phyloP scores from a whole-genome alignment of 2,113 vertebrate genomes.

The Lota lota region DNA sequence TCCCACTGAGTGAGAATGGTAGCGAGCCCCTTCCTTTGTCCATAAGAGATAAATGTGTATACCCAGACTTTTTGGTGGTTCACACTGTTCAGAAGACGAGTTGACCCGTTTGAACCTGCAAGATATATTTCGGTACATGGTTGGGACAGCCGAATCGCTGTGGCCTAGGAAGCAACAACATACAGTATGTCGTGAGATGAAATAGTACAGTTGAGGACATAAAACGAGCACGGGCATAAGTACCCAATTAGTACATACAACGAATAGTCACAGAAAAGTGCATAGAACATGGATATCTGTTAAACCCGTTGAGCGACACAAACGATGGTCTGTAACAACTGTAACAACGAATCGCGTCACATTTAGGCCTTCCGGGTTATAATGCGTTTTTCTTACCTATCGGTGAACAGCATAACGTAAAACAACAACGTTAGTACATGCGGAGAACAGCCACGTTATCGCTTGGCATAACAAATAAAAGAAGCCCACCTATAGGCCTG shows the following conservation, averaged over 20 bases:
- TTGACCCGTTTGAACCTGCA: conserved; percentile 27
- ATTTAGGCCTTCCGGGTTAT: too few relatives aligned
- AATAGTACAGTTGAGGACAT: neutral
- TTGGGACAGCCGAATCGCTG: neutral
- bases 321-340: too few relatives aligned
- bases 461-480: too few relatives aligned
- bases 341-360: too few relatives aligned
- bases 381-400: too few relatives aligned
- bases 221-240: neutral
- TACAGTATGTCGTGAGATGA: neutral
- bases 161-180: neutral
- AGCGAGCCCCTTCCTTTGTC: conserved; percentile 71
- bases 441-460: too few relatives aligned
- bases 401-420: too few relatives aligned
- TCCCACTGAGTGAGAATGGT: conserved; percentile 62
- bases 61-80: conserved; percentile 47
- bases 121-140: conserved; percentile 49
- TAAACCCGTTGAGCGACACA: too few relatives aligned
- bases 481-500: too few relatives aligned
- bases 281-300: too few relatives aligned
- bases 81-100: conserved; percentile 10
- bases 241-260: neutral
- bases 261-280: too few relatives aligned
- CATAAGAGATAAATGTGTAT: conserved; percentile 82
- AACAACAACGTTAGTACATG: too few relatives aligned